phyloP scores from a whole-genome alignment of 2,888 invertebrate genomes.

The Drosophila monieri region DNA sequence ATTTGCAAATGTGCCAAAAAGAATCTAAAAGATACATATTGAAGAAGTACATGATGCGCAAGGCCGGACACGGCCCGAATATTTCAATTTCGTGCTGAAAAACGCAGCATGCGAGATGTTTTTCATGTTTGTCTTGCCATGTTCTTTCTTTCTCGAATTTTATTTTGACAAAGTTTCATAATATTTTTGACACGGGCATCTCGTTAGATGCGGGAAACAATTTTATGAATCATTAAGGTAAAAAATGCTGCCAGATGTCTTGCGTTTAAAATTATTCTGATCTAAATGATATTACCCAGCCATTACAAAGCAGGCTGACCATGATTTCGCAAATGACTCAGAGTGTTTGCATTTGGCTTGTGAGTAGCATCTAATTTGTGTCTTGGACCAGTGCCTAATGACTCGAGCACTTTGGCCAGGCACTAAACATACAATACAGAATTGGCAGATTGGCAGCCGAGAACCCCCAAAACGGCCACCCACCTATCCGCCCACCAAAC shows the following conservation, averaged over 20 bases:
- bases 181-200: slow-evolving; percentile 39
- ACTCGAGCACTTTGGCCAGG: slow-evolving; percentile 53
- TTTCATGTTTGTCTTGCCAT: slow-evolving; percentile 30
- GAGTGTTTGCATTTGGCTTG: slow-evolving; percentile 36
- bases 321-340: slow-evolving; percentile 63
- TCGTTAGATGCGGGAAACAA: slow-evolving; percentile 41
- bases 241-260: slow-evolving; percentile 26
- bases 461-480: slow-evolving; percentile 16
- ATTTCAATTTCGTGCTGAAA: slow-evolving; percentile 32
- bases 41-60: slow-evolving; percentile 44
- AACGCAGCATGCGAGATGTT: slow-evolving; percentile 40
- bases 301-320: slow-evolving; percentile 42
- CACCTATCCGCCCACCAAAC: neutral
- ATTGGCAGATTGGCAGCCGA: slow-evolving; percentile 58
- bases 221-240: slow-evolving; percentile 69
- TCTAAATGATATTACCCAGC: slow-evolving; percentile 37
- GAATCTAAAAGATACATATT: slow-evolving; percentile 20
- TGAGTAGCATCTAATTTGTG: slow-evolving; percentile 58
- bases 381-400: slow-evolving; percentile 48
- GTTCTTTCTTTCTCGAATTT: slow-evolving; percentile 12
- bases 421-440: slow-evolving; percentile 42
- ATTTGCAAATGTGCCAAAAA: slow-evolving; percentile 65
- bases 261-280: slow-evolving; percentile 19
- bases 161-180: slow-evolving; percentile 37
- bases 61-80: slow-evolving; percentile 54